Conservation (phyloP, 1,140 invertebrate genomes). For the Dendrolimus punctatus region DNA sequence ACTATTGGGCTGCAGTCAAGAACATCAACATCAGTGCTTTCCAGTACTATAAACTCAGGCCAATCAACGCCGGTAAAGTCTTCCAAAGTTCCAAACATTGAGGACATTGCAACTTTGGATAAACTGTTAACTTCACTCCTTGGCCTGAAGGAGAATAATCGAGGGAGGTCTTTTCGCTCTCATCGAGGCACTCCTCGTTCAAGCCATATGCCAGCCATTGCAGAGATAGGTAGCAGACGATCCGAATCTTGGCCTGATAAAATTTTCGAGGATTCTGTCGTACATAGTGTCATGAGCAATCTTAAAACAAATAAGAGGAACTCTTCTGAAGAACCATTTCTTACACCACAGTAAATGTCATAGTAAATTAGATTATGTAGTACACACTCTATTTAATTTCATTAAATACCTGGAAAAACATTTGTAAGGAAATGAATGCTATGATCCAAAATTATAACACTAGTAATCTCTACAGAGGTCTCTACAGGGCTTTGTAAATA, state of each 20-base stretch:
- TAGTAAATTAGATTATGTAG: conserved; percentile 3
- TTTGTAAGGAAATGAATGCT: no score
- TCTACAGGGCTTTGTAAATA: no score
- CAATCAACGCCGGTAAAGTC: conserved; percentile 23
- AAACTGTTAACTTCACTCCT: conserved; percentile 60
- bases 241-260: conserved; percentile 54
- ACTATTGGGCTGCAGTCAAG: conserved; percentile 48
- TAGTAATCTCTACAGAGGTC: no score
- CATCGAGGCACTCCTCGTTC: conserved; percentile 44
- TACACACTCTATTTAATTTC: no score
- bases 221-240: conserved; percentile 23
- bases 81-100: conserved; percentile 22
- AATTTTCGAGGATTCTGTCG: conserved; percentile 48
- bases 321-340: conserved; percentile 46
- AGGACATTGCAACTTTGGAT: conserved; percentile 62
- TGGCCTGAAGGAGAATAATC: conserved; percentile 37
- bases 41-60: conserved; percentile 38
- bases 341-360: conserved; percentile 43
- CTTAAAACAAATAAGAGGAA: conserved; percentile 39
- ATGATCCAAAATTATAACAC: no score
- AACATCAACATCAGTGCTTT: conserved; percentile 30
- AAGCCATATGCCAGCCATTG: conserved; percentile 34
- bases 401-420: no score
- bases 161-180: conserved; percentile 44
- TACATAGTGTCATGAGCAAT: conserved; percentile 46